A percentile compares a stretch with the other conserved stretches of the same genome.
phyloP scores from a whole-genome alignment of 2,888 invertebrate genomes.

The Maniola hyperantus region DNA sequence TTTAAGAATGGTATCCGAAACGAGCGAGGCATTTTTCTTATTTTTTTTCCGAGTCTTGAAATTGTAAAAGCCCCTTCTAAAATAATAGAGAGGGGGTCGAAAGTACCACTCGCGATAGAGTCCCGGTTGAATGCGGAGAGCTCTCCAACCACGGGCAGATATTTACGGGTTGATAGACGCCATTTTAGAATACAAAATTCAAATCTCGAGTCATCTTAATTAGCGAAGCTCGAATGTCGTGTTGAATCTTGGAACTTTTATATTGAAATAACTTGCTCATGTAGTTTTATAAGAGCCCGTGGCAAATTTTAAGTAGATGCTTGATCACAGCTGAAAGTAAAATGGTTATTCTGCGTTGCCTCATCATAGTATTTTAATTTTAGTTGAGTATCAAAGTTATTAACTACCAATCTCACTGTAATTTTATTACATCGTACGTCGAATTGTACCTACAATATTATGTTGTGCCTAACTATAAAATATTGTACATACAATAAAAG shows the following conservation, averaged over 20 bases:
- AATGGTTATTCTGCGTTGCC: no score
- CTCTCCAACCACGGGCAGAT: slow-evolving; percentile 53
- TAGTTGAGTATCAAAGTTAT: no score
- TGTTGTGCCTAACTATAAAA: no score
- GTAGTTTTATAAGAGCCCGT: background rate
- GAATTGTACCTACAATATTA: no score
- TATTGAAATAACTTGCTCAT: slow-evolving; percentile 29
- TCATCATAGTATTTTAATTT: no score
- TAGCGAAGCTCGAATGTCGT: slow-evolving; percentile 37
- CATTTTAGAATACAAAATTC: slow-evolving; percentile 47
- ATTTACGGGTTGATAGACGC: slow-evolving; percentile 56
- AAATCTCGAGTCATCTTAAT: slow-evolving; percentile 44
- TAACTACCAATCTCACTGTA: no score
- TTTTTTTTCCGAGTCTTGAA: slow-evolving; percentile 50
- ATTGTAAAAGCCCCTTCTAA: slow-evolving; percentile 60
- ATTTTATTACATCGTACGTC: no score
- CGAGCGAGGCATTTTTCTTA: slow-evolving; percentile 48
- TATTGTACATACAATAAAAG: no score
- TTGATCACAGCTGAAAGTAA: background rate
- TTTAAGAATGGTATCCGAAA: slow-evolving; percentile 39
- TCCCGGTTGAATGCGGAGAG: slow-evolving; percentile 56
- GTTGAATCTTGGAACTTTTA: slow-evolving; percentile 28
- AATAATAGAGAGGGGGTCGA: slow-evolving; percentile 60
- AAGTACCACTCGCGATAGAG: slow-evolving; percentile 50
- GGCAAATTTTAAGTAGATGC: background rate